Evolutionary conservation across 2,888 invertebrate genomes (phyloP).

Genomic region (Asteroscopus sphinx): DNA sequence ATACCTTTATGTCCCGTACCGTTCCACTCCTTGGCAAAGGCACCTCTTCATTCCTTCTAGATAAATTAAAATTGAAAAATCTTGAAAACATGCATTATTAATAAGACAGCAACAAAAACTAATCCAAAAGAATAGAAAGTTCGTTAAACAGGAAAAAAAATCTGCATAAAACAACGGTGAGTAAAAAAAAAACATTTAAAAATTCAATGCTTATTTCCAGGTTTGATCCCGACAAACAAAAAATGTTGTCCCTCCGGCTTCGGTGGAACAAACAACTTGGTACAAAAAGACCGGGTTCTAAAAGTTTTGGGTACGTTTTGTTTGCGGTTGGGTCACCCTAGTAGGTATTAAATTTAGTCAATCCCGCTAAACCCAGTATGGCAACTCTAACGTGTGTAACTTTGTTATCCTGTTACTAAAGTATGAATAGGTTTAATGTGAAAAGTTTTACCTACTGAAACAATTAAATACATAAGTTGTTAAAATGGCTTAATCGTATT

Average conservation of each 20-base stretch:
- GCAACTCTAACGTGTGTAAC: constrained; percentile 11
- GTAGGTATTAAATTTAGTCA: constrained; percentile 15
- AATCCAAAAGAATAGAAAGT: no score
- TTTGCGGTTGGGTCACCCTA: constrained; percentile 16
- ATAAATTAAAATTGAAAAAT: no score
- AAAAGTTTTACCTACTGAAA: constrained; percentile 8
- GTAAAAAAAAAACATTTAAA: no score
- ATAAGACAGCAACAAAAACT: no score
- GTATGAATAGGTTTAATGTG: constrained; percentile 3
- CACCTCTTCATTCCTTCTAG: no score
- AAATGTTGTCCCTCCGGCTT: not conserved
- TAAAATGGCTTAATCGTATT: no score
- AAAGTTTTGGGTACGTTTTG: constrained; percentile 12
- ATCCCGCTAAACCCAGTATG: constrained; percentile 8
- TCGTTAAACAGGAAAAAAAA: no score
- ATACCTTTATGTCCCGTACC: no score
- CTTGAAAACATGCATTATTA: no score
- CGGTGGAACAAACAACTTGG: constrained; percentile 4
- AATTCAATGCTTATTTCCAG: not conserved
- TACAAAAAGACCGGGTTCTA: constrained; percentile 20
- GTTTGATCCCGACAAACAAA: not conserved
- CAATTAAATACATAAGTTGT: not conserved
- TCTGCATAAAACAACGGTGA: no score
- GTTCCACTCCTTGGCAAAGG: no score
- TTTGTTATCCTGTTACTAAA: constrained; percentile 4